A percentile compares a stretch with the other conserved stretches of the same genome.
phyloP scores from a whole-genome alignment of 2,888 invertebrate genomes.

The Frankliniella intonsa region DNA sequence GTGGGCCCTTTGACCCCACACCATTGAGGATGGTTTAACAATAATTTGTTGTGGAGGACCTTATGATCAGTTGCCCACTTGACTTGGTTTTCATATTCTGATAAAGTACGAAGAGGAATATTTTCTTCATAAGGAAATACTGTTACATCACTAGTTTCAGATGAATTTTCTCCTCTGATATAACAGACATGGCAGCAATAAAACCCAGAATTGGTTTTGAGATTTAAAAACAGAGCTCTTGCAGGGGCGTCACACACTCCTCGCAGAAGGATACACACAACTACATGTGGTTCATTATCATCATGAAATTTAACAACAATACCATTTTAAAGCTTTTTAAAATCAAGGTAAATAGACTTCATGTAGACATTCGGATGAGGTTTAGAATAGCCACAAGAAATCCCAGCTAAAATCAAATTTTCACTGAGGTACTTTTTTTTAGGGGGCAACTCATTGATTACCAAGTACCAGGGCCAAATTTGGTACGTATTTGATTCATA shows the following conservation, averaged over 20 bases:
- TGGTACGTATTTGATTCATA: background rate
- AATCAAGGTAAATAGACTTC: background rate
- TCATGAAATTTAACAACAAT: background rate
- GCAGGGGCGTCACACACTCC: background rate
- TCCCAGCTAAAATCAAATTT: background rate
- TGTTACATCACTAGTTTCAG: background rate
- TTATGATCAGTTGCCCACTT: background rate
- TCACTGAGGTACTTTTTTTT: background rate
- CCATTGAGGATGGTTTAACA: background rate
- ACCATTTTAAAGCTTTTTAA: background rate
- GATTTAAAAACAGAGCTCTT: background rate
- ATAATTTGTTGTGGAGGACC: background rate
- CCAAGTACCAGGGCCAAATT: background rate
- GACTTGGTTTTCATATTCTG: background rate
- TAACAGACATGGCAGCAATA: background rate
- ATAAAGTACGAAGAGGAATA: background rate
- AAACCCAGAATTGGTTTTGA: background rate
- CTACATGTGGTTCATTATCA: background rate
- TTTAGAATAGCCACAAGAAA: background rate
- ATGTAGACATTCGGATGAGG: background rate
- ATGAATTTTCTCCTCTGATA: background rate
- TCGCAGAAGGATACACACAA: background rate
- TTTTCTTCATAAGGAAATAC: background rate
- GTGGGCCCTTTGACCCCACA: background rate
- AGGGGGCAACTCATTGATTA: background rate